phyloP scores from a whole-genome alignment of 2,797 vertebrate genomes.

The Acanthurus lineatus region DNA sequence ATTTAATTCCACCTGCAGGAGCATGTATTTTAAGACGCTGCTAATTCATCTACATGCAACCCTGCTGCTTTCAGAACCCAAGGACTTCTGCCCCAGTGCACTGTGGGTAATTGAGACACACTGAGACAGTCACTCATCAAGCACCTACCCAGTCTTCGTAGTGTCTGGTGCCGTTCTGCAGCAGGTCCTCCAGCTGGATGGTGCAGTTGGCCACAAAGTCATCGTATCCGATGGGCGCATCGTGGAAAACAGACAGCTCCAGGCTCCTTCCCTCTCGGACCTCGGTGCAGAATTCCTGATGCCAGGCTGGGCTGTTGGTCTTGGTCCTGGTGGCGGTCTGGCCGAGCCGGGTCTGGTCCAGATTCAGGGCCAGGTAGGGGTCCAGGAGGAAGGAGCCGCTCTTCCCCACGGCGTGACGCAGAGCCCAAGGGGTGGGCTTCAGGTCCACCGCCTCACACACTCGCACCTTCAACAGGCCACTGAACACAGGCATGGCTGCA shows the following conservation, averaged over 20 bases:
- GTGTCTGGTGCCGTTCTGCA: constrained; percentile 99
- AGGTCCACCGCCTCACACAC: constrained; percentile 98
- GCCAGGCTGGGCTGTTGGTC: constrained; percentile 98
- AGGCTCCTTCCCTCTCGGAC: constrained; percentile 96
- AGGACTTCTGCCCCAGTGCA: background rate
- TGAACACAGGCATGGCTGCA: constrained; percentile 97
- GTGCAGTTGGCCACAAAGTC: constrained; percentile 99
- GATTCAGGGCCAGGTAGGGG: constrained; percentile 98
- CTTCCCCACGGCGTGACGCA: constrained; percentile 96
- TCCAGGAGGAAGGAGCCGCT: constrained; percentile 97
- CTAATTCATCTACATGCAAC: background rate
- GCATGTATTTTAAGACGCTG: background rate
- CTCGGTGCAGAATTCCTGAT: constrained; percentile 98
- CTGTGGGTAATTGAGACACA: background rate
- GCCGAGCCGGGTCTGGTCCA: constrained; percentile 97
- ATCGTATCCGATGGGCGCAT: constrained; percentile 98
- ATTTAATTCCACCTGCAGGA: background rate
- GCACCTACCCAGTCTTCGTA: constrained; percentile 98
- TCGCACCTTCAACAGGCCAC: constrained; percentile 97
- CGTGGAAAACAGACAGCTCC: constrained; percentile 98
- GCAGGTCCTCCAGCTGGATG: constrained; percentile 99
- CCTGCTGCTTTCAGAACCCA: background rate
- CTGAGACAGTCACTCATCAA: background rate
- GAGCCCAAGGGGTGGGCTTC: constrained; percentile 98
- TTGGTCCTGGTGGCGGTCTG: constrained; percentile 98